These are phyloP conservation scores for Orientallactaga sibirica DNA, from an alignment of 2,797 vertebrate genomes.

Conservation along the genomic window DNA sequence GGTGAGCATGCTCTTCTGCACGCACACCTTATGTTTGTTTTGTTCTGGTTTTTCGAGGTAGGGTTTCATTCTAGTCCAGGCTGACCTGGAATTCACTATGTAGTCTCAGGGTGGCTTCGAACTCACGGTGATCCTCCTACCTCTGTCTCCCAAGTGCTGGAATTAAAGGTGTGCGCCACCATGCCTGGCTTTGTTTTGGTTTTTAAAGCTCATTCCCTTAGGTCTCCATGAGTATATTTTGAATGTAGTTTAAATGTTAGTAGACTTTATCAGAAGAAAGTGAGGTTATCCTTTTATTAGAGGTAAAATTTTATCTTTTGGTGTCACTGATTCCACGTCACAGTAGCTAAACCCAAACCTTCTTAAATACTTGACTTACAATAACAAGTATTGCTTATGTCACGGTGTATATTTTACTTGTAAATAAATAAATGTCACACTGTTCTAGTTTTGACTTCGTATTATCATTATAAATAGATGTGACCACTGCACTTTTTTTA, in stretches of 20 bases:
- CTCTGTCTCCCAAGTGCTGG: too few species aligned
- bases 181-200: too few species aligned
- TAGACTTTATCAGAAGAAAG: slow-evolving; percentile 22
- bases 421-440: neutral
- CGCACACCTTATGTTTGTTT: neutral
- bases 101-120: too few species aligned
- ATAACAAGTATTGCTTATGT: neutral
- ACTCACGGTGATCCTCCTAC: too few species aligned
- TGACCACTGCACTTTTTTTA: neutral
- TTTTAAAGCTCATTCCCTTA: neutral
- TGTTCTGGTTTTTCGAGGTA: neutral
- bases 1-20: slow-evolving; percentile 83
- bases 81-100: too few species aligned
- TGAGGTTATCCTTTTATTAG: neutral
- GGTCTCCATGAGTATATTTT: neutral
- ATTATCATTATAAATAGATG: neutral
- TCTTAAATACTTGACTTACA: neutral
- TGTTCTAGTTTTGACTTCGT: neutral
- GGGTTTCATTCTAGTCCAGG: too few species aligned
- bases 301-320: neutral
- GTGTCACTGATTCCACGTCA: neutral
- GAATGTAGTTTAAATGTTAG: neutral
- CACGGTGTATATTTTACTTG: too few species aligned
- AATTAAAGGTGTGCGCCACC: too few species aligned
- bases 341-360: neutral